These are phyloP conservation scores for Cyclopterus lumpus DNA, from an alignment of 2,797 vertebrate species.

Conservation along the genomic window DNA sequence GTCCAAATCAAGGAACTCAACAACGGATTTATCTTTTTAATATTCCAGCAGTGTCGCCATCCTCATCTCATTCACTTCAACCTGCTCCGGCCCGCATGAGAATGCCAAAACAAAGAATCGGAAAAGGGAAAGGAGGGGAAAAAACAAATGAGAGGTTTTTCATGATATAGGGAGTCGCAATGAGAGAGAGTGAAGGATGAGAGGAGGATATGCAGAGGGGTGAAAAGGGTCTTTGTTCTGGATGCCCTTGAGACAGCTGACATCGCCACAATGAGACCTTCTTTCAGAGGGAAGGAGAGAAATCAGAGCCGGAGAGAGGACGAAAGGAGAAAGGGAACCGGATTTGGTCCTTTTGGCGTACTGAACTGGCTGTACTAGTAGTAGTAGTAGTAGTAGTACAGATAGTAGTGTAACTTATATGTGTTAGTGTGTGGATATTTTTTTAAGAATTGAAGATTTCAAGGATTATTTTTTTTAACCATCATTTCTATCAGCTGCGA, in stretches of 20 bases:
- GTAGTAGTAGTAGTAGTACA: conserved; percentile 6
- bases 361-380: conserved; percentile 27
- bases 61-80: conserved; percentile 37
- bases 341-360: conserved; percentile 60
- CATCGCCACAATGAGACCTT: conserved; percentile 81
- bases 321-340: conserved; percentile 46
- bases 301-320: conserved; percentile 50
- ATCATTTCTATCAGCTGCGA: background rate
- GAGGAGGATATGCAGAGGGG: conserved; percentile 74
- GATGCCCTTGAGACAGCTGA: conserved; percentile 86
- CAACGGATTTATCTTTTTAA: conserved; percentile 21
- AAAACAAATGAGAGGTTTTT: conserved; percentile 54
- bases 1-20: conserved; percentile 41
- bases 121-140: background rate
- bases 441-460: background rate
- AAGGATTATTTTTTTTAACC: background rate
- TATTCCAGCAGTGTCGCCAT: conserved; percentile 33
- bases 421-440: conserved; percentile 5
- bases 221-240: conserved; percentile 86
- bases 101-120: conserved; percentile 25
- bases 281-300: conserved; percentile 74
- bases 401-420: conserved; percentile 22
- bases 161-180: conserved; percentile 49
- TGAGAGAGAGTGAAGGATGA: conserved; percentile 65
- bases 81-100: conserved; percentile 13